A percentile compares a stretch with the other conserved stretches of the same genome.
phyloP scores from a whole-genome alignment of 2,797 vertebrate genomes.

The Labroides dimidiatus region DNA sequence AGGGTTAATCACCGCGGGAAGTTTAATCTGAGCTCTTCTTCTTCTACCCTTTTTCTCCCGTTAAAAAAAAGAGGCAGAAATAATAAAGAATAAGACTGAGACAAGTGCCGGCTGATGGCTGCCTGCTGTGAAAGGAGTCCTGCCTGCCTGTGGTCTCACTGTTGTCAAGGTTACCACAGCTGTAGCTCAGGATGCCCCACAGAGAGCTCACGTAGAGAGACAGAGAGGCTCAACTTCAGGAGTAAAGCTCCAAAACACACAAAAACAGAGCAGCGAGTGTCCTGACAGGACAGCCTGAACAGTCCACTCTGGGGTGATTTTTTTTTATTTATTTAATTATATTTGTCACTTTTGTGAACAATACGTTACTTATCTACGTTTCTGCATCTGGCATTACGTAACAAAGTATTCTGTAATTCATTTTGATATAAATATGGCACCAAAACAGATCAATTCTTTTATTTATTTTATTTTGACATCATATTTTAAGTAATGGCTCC shows the following conservation, averaged over 20 bases:
- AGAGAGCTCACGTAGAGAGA: conserved; percentile 20
- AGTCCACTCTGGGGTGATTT: too few relatives aligned
- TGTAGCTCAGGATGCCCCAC: conserved; percentile 57
- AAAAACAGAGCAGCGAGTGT: neutral
- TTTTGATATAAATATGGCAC: too few relatives aligned
- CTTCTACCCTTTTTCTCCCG: neutral
- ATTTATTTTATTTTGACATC: too few relatives aligned
- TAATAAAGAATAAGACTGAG: neutral
- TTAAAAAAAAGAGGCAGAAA: neutral
- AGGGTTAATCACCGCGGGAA: neutral
- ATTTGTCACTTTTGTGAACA: too few relatives aligned
- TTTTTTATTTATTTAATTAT: too few relatives aligned
- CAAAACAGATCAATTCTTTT: too few relatives aligned
- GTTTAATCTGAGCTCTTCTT: accelerated
- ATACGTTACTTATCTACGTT: too few relatives aligned
- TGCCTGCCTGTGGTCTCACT: conserved; percentile 53
- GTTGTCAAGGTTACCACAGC: conserved; percentile 83
- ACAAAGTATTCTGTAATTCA: too few relatives aligned
- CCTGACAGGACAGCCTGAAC: neutral
- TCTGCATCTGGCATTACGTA: too few relatives aligned
- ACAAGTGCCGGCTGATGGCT: conserved; percentile 13
- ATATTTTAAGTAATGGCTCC: too few relatives aligned
- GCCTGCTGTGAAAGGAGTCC: conserved; percentile 37
- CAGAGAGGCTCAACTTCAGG: conserved; percentile 8
- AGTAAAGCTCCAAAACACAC: conserved; percentile 7